These are phyloP conservation scores for Eupeodes corollae DNA, from an alignment of 1,140 invertebrate genomes.

Conservation along the genomic window DNA sequence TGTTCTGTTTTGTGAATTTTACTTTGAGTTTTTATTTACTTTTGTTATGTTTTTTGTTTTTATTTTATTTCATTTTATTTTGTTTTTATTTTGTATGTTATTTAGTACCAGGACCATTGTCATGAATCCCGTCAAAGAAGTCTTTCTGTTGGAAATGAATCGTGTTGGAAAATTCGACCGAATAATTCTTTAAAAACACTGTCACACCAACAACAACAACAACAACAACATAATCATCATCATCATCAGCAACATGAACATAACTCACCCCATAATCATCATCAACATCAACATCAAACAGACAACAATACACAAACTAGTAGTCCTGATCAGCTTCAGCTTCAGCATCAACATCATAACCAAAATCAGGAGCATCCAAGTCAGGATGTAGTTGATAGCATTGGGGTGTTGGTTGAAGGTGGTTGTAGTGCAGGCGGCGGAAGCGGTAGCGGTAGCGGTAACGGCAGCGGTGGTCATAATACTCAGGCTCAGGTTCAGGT, in stretches of 20 bases:
- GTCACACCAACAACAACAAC: conserved; percentile 1
- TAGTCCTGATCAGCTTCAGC: conserved; percentile 2
- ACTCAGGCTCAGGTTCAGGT: too few species aligned
- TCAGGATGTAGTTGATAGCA: conserved; percentile 25
- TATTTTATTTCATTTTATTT: too few species aligned
- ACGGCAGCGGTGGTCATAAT: conserved; percentile 5
- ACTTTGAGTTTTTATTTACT: neutral
- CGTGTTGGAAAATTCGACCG: conserved; percentile 28
- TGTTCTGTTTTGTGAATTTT: neutral
- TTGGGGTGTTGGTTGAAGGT: neutral
- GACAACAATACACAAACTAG: neutral
- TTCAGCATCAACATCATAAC: conserved; percentile 4
- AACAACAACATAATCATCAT: conserved; percentile 14
- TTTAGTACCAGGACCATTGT: conserved; percentile 33
- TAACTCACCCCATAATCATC: conserved; percentile 2
- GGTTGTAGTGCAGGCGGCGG: too few species aligned
- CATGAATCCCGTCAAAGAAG: conserved; percentile 31
- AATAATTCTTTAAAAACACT: conserved; percentile 7
- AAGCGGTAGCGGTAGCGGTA: neutral
- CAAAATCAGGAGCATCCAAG: conserved; percentile 11
- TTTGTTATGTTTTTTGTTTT: neutral
- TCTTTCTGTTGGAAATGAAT: conserved; percentile 35
- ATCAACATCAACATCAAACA: conserved; percentile 8
- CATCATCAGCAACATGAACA: conserved; percentile 6
- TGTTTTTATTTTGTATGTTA: neutral